Base-by-base conservation (phyloP, 2,113 vertebrate genomes). In the Apaloderma vittatum region DNA sequence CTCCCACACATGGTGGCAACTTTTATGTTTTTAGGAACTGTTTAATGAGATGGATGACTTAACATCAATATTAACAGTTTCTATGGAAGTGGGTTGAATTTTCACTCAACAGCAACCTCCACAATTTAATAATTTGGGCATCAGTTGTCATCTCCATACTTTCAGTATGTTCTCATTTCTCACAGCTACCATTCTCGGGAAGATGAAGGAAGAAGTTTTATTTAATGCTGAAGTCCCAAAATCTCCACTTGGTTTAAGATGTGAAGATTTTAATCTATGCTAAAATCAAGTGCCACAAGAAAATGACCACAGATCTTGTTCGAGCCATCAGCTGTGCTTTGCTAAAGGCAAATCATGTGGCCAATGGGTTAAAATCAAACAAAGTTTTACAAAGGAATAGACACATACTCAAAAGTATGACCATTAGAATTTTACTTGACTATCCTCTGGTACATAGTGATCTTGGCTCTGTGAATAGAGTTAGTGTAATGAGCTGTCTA, bases 61-160 rank as follows among this genome's bases (percentile, higher is more conserved):
- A 65, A 37, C 61, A 79, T 95, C n/a, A 72, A 80, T 87, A 85
- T 90, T 95, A 95, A 88, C 63, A 80, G 14, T 77, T 90, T 88
- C 11, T 30, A 2, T 90, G 80, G 74, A 95, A 90, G 79, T 59
- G 34, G 21, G 43, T 86, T 86, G 72, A 73, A 54, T 90, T 96
- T 94, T 86, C 77, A 71, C 70, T 94, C 0, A 22, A 83, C 72
- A 88, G 51, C 62, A 88, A 80, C 72, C 48, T 83, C 36, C 68
- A 83, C 81, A 82, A 67, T 93, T 74, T 80, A 85, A 48, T 88
- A 55, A 80, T 95, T 70, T 66, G 36, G 32, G 3, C 75, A 78
- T 90, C 77, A 90, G 37, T 77, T 58, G 46, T 80, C 49, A 74
- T 83, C 43, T 80, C 54, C 43, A 4, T 86, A 32, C 37, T 83